These are phyloP conservation scores for Rousettus madagascariensis DNA, from an alignment of 2,797 vertebrate species.

Conservation along the genomic window DNA sequence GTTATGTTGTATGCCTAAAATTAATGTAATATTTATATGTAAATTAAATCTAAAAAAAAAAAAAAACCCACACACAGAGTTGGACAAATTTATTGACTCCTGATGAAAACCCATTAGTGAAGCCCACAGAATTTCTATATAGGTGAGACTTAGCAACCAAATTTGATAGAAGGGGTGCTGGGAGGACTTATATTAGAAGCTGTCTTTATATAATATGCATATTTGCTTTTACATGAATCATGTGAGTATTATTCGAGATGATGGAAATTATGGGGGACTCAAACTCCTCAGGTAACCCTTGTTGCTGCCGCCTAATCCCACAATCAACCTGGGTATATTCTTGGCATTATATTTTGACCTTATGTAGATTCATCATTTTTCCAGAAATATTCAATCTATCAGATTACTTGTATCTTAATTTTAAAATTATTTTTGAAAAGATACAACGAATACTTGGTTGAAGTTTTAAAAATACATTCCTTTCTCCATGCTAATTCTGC, in stretches of 20 bases:
- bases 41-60: background rate
- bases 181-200: background rate
- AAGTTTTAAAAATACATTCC: slow-evolving; percentile 45
- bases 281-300: background rate
- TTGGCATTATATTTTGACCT: background rate
- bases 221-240: background rate
- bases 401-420: slow-evolving; percentile 45
- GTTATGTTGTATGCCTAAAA: background rate
- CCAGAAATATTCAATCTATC: slow-evolving; percentile 3
- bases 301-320: background rate
- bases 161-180: background rate
- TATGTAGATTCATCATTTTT: background rate
- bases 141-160: background rate
- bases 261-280: background rate
- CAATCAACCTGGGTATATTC: background rate
- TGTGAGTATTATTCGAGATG: background rate
- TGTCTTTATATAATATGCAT: background rate
- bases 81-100: background rate
- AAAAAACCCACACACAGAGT: background rate
- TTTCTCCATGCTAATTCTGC: slow-evolving; percentile 47
- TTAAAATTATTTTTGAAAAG: slow-evolving; percentile 56
- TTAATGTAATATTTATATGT: background rate
- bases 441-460: slow-evolving; percentile 36
- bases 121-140: background rate
- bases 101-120: background rate